Base-by-base conservation (phyloP, 2,113 vertebrate species). In the Etheostoma spectabile region DNA sequence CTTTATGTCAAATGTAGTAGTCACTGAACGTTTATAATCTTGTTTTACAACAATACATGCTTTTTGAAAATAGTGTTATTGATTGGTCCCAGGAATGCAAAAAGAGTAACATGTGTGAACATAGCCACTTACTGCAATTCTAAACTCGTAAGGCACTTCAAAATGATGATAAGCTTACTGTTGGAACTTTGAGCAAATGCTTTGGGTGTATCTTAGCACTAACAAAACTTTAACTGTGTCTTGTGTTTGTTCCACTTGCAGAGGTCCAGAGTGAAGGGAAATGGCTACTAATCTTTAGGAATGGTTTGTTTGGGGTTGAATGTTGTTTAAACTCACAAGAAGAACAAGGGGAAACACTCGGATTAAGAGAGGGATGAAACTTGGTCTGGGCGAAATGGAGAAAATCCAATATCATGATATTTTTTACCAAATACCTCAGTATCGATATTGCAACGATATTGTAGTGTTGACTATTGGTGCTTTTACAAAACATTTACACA, bases 41-140 rank as follows among this genome's bases (percentile, higher is more conserved):
- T 59, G 60, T 72, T 72, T 65, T 24, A 67, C 46, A 67, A 46
- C 55, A 67, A 61, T 18, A 42, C 53, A 52, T 53, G 10, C 1
- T 33, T 48, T 75, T 48, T 27, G 16, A 68, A 75, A 76, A 59
- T 4, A 45, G 21, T 55, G 15, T 82, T 55, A 75, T 69, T 75
- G 55, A 78, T 78, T 27, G 42, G 15, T 59, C 57, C 35, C 30
- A 65, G 18, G 19, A 51, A 18, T 45, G 30, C 16, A 71, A 51
- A 72, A 51, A 52, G 1, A 52, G 21, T 33, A 15, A 61, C 11
- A 8, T 22, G 12, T 18, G 24, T 53, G 8, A 78, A 51, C 57
- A 3, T 12, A 53, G 1, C 19, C 64, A 67, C 19, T 15, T 51
- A 30, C 5, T 65, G 52, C 22, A 35, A 61, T 24, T 24, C 21